Evolutionary conservation across 2,113 vertebrate genomes (phyloP).

Genomic region (Hemichromis elongatus): DNA sequence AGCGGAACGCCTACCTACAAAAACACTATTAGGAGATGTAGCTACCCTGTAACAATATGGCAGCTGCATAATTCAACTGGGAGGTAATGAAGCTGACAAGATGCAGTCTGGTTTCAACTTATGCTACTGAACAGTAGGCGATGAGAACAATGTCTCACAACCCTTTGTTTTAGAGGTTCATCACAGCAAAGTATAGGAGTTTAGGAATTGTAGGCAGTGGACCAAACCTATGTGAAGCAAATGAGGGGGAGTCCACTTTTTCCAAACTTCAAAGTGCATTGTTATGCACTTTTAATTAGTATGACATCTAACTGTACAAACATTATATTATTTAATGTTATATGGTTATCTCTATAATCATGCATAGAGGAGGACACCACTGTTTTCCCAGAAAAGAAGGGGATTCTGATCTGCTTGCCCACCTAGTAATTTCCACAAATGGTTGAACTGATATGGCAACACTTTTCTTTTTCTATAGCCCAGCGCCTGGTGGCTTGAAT

Average conservation of each 20-base stretch:
- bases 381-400: neutral
- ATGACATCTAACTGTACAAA: neutral
- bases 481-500: neutral
- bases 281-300: neutral
- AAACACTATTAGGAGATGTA: neutral
- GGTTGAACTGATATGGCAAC: neutral
- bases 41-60: neutral
- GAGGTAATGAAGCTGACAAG: neutral
- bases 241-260: neutral
- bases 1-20: neutral
- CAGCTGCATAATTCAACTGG: neutral
- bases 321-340: neutral
- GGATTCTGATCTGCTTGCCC: neutral
- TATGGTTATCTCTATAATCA: neutral
- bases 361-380: neutral
- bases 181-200: neutral
- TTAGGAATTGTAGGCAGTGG: neutral
- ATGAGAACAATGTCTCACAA: neutral
- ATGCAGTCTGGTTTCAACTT: neutral
- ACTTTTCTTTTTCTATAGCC: neutral
- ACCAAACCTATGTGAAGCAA: neutral
- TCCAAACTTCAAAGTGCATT: neutral
- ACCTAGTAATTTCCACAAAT: neutral
- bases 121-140: neutral
- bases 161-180: neutral